Conservation (phyloP, 1,140 invertebrate species). For the Calliopsis andreniformis region DNA sequence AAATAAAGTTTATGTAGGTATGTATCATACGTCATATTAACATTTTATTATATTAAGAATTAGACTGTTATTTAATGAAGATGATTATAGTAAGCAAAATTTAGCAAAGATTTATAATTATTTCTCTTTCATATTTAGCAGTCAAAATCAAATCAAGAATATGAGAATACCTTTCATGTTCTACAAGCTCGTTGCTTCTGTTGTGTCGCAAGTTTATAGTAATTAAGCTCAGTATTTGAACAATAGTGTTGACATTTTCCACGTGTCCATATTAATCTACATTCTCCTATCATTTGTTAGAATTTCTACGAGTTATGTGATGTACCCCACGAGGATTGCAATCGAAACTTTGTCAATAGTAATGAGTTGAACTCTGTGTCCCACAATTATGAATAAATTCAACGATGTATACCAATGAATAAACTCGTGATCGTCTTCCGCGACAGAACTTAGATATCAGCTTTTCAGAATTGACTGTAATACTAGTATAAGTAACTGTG, state of each 20-base stretch:
- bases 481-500: neutral
- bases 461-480: conserved; percentile 1
- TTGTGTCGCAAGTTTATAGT: too few relatives aligned
- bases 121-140: too few relatives aligned
- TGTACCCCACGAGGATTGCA: neutral
- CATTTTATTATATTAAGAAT: too few relatives aligned
- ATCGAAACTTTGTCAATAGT: conserved; percentile 19
- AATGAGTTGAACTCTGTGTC: conserved; percentile 18
- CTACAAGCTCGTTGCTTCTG: too few relatives aligned
- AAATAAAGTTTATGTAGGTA: too few relatives aligned
- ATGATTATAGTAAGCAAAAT: too few relatives aligned
- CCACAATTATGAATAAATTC: neutral
- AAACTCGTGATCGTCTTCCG: conserved; percentile 8
- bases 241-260: too few relatives aligned
- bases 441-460: neutral
- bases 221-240: too few relatives aligned
- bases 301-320: neutral
- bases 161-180: neutral
- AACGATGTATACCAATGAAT: neutral
- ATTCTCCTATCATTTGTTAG: neutral
- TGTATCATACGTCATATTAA: too few relatives aligned
- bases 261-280: neutral
- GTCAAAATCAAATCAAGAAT: too few relatives aligned
- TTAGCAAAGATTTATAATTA: too few relatives aligned
- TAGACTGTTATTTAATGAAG: too few relatives aligned